Evolutionary conservation across 23 tunicate genomes (phyloP), one percentile per base, ranked within the genome.

Genomic region (Corella eumyota): DNA sequence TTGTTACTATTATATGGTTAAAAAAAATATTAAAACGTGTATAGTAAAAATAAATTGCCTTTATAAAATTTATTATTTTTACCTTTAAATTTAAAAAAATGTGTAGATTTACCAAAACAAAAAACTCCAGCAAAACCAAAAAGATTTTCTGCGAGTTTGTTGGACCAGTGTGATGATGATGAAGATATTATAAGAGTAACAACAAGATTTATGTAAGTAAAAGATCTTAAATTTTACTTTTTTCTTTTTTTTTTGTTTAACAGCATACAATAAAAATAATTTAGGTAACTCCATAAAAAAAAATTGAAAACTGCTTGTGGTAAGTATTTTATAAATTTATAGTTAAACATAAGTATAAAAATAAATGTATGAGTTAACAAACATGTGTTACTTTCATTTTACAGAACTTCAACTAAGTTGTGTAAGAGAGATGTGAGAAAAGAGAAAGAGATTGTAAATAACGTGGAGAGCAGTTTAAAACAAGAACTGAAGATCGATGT

Each of bases 101-200:
- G 19, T 6, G 32, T 27, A 76, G 83, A 76, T 36, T 56, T 76
- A 2, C 61, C 48, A 3, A 60, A 76, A 1, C 83, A 76, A 33
- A 67, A 45, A 67, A 76, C 83, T 21, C 83, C 83, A 22, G 67
- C 70, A 17, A 76, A 76, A 49, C 62, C 83, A 4, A 76, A 76
- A 38, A 50, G 83, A 7, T 76, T 76, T 59, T 76, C 83, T 25
- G 83, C 83, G 4, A 76, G 83, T 48, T 58, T 76, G 19, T 37
- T 76, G 52, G 83, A 76, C 49, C 70, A 76, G 31, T 32, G n/a
- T n/a, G n/a, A 76, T 48, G 74, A 76, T 24, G 83, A 58, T 1
- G 73, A 58, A 45, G 68, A 66, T 21, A 46, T 54, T 1, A 56
- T 30, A 1, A 28, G 63, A 4, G 64, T 76, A 19, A 60, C 37